Evolutionary conservation across 1,140 invertebrate genomes (phyloP).

Genomic region (Sipha flava): DNA sequence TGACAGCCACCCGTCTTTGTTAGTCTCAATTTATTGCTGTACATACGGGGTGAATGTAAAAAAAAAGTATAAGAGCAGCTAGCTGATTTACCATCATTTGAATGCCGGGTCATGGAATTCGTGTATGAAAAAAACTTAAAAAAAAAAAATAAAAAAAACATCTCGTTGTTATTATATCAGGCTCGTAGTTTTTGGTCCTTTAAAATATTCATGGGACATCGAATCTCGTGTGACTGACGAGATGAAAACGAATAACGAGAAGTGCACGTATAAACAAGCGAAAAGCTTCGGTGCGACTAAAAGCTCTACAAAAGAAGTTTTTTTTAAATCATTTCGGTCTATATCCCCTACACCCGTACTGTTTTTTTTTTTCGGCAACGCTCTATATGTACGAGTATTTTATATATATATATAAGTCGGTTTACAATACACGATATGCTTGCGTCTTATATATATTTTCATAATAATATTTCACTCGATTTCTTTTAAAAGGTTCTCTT

Average conservation of each 20-base stretch:
- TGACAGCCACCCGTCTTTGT: not conserved
- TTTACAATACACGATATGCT: conserved; percentile 1
- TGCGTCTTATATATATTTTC: not conserved
- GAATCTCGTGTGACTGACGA: conserved; percentile 20
- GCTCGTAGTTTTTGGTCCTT: not conserved
- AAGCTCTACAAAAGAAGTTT: conserved; percentile 10
- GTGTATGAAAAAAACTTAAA: not conserved
- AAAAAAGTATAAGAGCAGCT: not conserved
- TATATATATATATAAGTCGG: not conserved
- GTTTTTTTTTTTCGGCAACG: not conserved
- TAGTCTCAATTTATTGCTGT: not conserved
- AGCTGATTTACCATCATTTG: conserved; percentile 26
- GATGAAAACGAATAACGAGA: conserved; percentile 8
- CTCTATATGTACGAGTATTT: not conserved
- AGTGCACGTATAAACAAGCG: conserved; percentile 5
- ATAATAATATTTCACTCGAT: conserved; percentile 30
- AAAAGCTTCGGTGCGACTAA: not conserved
- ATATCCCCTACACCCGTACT: no score
- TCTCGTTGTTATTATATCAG: conserved; percentile 1
- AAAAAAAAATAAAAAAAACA: not conserved
- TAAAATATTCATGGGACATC: conserved; percentile 32
- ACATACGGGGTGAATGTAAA: not conserved
- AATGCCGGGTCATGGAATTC: conserved; percentile 28
- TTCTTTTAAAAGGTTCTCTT: conserved; percentile 23
- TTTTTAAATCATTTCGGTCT: not conserved